Evolutionary conservation across 2,797 vertebrate species (phyloP).

Genomic region (Okamejei kenojei): DNA sequence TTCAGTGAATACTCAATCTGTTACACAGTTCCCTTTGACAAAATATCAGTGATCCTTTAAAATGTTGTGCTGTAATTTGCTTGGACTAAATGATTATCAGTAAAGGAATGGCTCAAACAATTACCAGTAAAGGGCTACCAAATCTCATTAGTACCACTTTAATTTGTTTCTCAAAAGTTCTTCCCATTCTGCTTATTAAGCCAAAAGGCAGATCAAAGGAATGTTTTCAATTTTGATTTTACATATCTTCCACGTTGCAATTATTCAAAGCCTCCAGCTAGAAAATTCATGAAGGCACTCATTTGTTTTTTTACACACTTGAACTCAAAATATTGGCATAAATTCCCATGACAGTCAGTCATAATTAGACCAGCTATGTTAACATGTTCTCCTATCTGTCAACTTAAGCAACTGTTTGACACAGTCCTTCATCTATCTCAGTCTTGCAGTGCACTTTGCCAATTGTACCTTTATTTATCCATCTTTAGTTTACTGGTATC

Average conservation of each 20-base stretch:
- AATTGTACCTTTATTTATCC: background rate
- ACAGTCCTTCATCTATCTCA: background rate
- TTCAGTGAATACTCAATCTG: background rate
- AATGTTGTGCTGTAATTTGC: background rate
- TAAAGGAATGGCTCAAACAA: background rate
- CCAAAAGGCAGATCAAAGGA: background rate
- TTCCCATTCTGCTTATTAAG: conserved; percentile 26
- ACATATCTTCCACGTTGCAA: background rate
- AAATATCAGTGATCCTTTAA: background rate
- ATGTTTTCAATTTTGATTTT: background rate
- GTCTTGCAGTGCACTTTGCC: background rate
- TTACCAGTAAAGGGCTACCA: background rate
- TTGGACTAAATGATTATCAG: background rate
- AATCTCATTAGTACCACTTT: background rate
- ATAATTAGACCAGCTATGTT: background rate
- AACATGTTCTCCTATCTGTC: too few relatives aligned
- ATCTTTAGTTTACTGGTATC: background rate
- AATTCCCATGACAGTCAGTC: background rate
- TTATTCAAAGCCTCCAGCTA: background rate
- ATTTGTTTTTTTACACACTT: background rate
- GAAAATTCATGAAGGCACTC: background rate
- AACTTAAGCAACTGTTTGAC: background rate
- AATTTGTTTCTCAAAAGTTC: conserved; percentile 8
- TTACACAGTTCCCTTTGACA: background rate
- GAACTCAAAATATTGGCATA: background rate